Conservation (phyloP, 2,888 invertebrate species). For the Dicranocentrus wangi region DNA sequence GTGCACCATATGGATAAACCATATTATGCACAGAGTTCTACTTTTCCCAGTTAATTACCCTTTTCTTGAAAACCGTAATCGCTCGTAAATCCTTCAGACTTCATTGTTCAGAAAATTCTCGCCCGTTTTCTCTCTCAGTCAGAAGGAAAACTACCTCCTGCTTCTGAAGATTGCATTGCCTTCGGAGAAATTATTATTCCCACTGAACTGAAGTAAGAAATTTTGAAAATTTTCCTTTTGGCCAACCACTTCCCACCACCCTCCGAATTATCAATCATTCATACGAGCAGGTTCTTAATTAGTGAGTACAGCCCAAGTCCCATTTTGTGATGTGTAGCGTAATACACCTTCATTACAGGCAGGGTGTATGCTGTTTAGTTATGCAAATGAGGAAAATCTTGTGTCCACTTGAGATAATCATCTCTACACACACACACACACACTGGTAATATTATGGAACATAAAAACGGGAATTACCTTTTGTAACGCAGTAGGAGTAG, state of each 20-base stretch:
- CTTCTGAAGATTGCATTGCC: background rate
- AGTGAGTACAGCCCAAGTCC: conserved; percentile 31
- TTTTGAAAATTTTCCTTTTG: background rate
- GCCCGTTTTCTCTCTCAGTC: background rate
- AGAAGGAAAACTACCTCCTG: background rate
- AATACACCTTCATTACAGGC: background rate
- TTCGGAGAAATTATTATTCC: too few relatives aligned
- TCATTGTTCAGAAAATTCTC: background rate
- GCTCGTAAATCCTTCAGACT: conserved; percentile 49
- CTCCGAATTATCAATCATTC: conserved; percentile 37
- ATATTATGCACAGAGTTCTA: background rate
- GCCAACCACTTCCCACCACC: background rate
- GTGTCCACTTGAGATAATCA: conserved; percentile 35
- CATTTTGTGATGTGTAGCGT: too few relatives aligned
- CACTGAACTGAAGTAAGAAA: background rate
- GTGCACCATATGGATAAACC: background rate
- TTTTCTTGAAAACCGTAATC: conserved; percentile 34
- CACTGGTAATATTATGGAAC: background rate
- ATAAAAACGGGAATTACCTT: conserved; percentile 1
- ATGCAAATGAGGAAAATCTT: conserved; percentile 23
- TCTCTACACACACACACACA: background rate
- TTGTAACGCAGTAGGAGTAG: background rate
- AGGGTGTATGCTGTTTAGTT: background rate
- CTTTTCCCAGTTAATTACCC: conserved; percentile 34
- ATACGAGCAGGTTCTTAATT: conserved; percentile 37